A percentile compares a stretch with the other conserved stretches of the same genome.
phyloP scores from a whole-genome alignment of 2,888 invertebrate genomes.

The Lithodes maja region DNA sequence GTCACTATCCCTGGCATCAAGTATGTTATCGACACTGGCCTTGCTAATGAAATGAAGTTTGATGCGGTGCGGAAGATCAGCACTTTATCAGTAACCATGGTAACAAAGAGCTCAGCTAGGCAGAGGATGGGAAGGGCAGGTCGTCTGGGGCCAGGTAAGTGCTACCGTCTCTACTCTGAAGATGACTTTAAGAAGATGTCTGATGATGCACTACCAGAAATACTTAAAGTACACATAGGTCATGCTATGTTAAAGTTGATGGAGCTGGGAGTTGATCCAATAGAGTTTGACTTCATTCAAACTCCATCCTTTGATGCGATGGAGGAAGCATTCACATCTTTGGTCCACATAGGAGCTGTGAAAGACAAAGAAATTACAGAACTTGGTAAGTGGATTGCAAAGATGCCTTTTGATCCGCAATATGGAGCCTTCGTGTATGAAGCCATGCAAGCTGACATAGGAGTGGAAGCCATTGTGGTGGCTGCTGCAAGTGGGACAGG shows the following conservation, averaged over 20 bases:
- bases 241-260: constrained; percentile 41
- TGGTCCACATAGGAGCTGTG: constrained; percentile 33
- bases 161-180: constrained; percentile 38
- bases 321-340: constrained; percentile 21
- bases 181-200: constrained; percentile 37
- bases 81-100: constrained; percentile 31
- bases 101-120: constrained; percentile 35
- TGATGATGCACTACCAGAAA: constrained; percentile 32
- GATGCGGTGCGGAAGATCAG: constrained; percentile 32
- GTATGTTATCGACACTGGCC: constrained; percentile 47
- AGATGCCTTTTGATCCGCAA: constrained; percentile 42
- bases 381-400: constrained; percentile 32
- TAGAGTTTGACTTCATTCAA: constrained; percentile 33
- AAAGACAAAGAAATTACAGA: constrained; percentile 27
- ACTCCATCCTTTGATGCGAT: constrained; percentile 25
- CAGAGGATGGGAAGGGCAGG: constrained; percentile 42
- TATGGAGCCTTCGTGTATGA: constrained; percentile 41
- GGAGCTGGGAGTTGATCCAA: constrained; percentile 42
- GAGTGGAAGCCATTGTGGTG: constrained; percentile 38
- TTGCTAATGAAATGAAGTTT: constrained; percentile 43
- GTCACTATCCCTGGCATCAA: constrained; percentile 45
- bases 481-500: constrained; percentile 34
- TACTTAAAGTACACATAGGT: constrained; percentile 37
- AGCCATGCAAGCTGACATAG: constrained; percentile 11
- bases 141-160: constrained; percentile 44